These are phyloP conservation scores for Cryptotis parvus DNA, from an alignment of 2,113 vertebrate genomes.

Conservation along the genomic window DNA sequence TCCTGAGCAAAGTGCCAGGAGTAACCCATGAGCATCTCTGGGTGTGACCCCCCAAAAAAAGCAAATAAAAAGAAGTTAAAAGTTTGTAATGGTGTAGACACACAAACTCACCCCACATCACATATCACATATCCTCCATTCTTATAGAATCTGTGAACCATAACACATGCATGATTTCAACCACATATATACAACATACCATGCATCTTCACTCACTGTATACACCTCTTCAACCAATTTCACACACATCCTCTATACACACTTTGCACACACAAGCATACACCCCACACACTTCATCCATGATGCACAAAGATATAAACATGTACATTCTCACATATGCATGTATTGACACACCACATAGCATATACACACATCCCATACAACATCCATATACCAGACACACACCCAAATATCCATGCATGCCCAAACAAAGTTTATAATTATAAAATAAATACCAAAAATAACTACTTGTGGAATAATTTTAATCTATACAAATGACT, in stretches of 20 bases:
- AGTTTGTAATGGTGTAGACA: too few species aligned
- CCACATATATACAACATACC: background rate
- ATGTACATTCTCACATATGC: background rate
- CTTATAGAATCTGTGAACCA: background rate
- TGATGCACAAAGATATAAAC: background rate
- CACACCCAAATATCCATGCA: background rate
- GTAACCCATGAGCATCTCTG: too few species aligned
- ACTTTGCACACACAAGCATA: background rate
- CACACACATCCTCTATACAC: background rate
- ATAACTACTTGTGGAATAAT: background rate
- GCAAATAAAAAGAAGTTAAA: background rate
- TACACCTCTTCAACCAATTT: background rate
- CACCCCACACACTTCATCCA: background rate
- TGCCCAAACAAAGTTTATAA: background rate
- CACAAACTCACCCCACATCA: background rate
- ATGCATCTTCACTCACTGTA: background rate
- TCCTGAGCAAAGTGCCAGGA: too few species aligned
- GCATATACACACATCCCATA: background rate
- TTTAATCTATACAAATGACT: background rate
- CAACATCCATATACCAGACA: background rate
- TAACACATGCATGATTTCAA: background rate
- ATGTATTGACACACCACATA: background rate
- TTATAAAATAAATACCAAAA: background rate
- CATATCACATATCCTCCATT: background rate
- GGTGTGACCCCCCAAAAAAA: too few species aligned